phyloP scores from a whole-genome alignment of 2,113 vertebrate genomes.

The Odobenus rosmarus region DNA sequence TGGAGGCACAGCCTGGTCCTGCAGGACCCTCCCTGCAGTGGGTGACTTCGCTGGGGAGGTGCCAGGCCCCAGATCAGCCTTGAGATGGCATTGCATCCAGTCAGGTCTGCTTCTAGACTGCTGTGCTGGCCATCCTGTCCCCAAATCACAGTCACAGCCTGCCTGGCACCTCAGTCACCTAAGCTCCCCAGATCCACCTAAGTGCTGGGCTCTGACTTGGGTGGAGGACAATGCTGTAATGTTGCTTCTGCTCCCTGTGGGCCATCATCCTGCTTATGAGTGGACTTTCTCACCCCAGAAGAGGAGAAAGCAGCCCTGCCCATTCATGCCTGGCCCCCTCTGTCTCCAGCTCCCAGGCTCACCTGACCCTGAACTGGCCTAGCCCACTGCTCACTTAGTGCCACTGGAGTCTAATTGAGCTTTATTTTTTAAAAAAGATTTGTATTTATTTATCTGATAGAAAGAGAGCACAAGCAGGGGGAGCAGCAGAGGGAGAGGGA shows the following conservation, averaged over 20 bases:
- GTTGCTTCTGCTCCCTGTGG: neutral
- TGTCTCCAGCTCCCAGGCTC: neutral
- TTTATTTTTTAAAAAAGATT: too few species aligned
- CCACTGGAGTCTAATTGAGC: neutral
- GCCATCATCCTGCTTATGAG: neutral
- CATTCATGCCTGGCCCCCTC: neutral
- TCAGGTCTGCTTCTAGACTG: neutral
- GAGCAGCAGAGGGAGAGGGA: too few species aligned
- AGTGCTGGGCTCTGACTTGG: neutral
- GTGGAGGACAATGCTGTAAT: neutral
- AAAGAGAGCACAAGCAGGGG: too few species aligned
- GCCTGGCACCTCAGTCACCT: neutral
- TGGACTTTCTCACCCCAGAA: neutral
- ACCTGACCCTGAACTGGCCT: neutral
- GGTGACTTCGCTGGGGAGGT: neutral
- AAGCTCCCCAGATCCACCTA: neutral
- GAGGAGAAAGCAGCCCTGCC: too few species aligned
- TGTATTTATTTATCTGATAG: too few species aligned
- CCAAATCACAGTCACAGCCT: neutral
- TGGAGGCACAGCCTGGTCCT: too few species aligned
- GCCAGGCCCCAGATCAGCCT: neutral
- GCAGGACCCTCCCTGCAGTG: too few species aligned
- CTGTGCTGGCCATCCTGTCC: neutral
- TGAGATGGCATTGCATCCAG: neutral
- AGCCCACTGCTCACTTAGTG: neutral